Conservation (phyloP, 2,888 invertebrate genomes). For the Heliothis peltigera region DNA sequence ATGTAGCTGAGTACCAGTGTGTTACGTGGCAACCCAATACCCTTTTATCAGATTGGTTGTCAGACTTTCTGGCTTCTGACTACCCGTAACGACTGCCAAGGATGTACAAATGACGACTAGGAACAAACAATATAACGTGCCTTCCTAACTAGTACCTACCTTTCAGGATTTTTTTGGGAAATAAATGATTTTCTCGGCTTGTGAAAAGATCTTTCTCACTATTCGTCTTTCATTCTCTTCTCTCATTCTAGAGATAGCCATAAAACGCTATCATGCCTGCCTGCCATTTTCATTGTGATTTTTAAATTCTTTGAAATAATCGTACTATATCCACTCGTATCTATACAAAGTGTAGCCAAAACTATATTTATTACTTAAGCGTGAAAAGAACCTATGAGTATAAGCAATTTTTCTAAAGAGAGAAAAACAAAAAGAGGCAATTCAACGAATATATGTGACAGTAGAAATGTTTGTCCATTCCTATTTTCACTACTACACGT, state of each 20-base stretch:
- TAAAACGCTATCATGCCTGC: too few relatives aligned
- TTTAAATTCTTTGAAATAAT: not conserved
- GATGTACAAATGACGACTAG: too few relatives aligned
- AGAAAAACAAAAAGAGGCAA: slow-evolving; percentile 23
- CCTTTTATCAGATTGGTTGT: too few relatives aligned
- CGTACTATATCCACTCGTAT: not conserved
- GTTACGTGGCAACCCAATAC: too few relatives aligned
- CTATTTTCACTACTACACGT: slow-evolving; percentile 18
- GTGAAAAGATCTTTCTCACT: not conserved
- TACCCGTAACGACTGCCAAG: too few relatives aligned
- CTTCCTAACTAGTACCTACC: too few relatives aligned
- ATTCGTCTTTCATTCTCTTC: too few relatives aligned
- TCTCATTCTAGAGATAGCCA: not conserved
- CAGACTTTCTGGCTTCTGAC: too few relatives aligned
- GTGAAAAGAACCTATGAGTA: not conserved
- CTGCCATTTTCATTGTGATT: not conserved
- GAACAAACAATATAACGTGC: too few relatives aligned
- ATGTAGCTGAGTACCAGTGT: too few relatives aligned
- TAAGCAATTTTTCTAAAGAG: slow-evolving; percentile 7
- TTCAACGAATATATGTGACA: slow-evolving; percentile 14
- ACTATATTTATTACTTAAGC: slow-evolving; percentile 2
- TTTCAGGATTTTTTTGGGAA: too few relatives aligned
- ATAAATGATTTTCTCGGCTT: not conserved
- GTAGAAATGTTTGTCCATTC: slow-evolving; percentile 26
- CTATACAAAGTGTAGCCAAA: not conserved